Percentiles rank a stretch among this genome's conserved stretches.
Conservation (phyloP, 2,113 vertebrate species). For the Numenius arquata region DNA sequence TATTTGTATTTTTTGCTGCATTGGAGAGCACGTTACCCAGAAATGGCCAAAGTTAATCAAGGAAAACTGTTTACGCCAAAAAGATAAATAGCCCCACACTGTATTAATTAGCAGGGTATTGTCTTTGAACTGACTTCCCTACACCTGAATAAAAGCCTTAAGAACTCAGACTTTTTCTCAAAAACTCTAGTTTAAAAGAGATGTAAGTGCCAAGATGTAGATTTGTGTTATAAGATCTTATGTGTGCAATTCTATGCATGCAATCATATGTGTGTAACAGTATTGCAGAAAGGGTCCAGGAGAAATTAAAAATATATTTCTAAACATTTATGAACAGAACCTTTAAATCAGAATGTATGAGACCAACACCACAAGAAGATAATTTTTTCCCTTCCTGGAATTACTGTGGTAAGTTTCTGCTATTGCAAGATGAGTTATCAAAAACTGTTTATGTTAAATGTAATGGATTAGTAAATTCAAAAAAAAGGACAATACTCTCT, state of each 20-base stretch:
- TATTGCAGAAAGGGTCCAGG: neutral
- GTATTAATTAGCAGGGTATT: neutral
- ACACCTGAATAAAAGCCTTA: neutral
- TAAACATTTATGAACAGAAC: neutral
- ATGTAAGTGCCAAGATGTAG: neutral
- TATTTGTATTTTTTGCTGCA: neutral
- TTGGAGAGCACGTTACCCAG: neutral
- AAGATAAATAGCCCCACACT: neutral
- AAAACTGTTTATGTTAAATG: neutral
- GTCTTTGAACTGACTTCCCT: neutral
- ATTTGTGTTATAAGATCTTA: neutral
- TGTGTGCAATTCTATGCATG: neutral
- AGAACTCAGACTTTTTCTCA: neutral
- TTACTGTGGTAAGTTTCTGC: neutral
- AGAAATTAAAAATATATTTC: neutral
- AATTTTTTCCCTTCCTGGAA: neutral
- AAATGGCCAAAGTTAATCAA: neutral
- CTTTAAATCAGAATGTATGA: neutral
- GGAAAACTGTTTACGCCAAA: neutral
- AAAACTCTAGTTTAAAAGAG: neutral
- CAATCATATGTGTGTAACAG: accelerated
- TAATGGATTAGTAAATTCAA: neutral
- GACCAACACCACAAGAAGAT: neutral
- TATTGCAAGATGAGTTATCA: neutral
- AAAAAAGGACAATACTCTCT: neutral